phyloP scores from a whole-genome alignment of 2,113 vertebrate species.

The Emydura subglobosa region DNA sequence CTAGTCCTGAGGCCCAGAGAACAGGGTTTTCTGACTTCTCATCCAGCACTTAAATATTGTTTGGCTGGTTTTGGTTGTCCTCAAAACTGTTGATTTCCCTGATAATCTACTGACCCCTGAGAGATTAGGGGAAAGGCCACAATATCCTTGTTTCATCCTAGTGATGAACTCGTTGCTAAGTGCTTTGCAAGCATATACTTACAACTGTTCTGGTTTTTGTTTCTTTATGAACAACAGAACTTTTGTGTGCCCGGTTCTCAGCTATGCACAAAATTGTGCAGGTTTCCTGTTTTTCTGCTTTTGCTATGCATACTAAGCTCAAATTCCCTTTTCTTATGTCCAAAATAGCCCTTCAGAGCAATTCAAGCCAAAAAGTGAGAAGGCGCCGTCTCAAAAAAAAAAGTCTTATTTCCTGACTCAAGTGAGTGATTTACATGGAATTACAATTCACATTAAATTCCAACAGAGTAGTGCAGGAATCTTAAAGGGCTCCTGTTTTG shows the following conservation, averaged over 20 bases:
- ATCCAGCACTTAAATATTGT: background rate
- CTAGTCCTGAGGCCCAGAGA: background rate
- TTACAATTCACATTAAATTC: conserved; percentile 33
- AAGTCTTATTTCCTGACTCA: background rate
- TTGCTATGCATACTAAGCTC: background rate
- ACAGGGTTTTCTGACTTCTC: background rate
- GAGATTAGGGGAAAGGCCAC: background rate
- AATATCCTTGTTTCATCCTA: background rate
- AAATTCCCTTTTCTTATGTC: background rate
- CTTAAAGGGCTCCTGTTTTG: conserved; percentile 17
- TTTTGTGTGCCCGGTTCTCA: background rate
- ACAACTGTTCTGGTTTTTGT: background rate
- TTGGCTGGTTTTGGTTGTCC: background rate
- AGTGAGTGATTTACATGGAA: background rate
- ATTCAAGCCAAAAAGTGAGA: background rate
- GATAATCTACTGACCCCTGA: background rate
- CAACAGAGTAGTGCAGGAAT: conserved; percentile 15
- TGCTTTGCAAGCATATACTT: background rate
- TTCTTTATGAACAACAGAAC: background rate
- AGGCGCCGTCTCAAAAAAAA: background rate
- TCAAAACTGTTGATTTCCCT: background rate
- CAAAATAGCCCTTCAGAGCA: background rate
- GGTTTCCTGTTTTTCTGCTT: conserved; percentile 21
- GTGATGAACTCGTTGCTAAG: background rate
- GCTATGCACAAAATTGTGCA: background rate